phyloP scores from a whole-genome alignment of 2,113 vertebrate species.

The Nesogale talazaci region DNA sequence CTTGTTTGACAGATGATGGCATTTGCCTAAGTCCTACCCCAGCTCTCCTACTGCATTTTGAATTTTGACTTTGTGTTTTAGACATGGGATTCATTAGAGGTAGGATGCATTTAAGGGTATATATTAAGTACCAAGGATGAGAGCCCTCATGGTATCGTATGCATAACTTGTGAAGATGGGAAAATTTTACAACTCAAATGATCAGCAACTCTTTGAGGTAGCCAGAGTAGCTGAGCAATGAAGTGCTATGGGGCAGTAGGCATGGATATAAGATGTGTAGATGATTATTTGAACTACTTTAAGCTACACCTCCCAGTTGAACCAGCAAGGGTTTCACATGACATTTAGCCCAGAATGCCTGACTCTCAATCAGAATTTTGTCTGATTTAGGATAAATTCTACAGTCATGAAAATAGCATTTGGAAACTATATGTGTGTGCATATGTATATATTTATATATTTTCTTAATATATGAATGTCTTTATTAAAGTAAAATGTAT shows the following conservation, averaged over 20 bases:
- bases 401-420: not conserved
- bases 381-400: slow-evolving; percentile 19
- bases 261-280: not conserved
- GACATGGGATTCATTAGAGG: not conserved
- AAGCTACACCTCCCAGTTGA: not conserved
- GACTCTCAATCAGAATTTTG: not conserved
- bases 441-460: not conserved
- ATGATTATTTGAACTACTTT: not conserved
- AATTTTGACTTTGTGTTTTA: slow-evolving; percentile 22
- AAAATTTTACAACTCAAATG: not conserved
- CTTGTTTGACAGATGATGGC: not conserved
- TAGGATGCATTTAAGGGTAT: not conserved
- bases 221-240: not conserved
- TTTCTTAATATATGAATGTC: not conserved
- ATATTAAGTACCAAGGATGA: not conserved
- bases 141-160: not conserved
- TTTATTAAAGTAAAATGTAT: not conserved
- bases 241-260: not conserved
- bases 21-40: not conserved
- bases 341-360: not conserved
- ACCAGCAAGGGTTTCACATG: not conserved
- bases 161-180: not conserved
- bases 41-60: not conserved
- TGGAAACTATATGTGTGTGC: no score
- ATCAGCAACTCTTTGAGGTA: not conserved